Base-by-base conservation (phyloP, 2,113 vertebrate genomes). In the Hippolais icterina region DNA sequence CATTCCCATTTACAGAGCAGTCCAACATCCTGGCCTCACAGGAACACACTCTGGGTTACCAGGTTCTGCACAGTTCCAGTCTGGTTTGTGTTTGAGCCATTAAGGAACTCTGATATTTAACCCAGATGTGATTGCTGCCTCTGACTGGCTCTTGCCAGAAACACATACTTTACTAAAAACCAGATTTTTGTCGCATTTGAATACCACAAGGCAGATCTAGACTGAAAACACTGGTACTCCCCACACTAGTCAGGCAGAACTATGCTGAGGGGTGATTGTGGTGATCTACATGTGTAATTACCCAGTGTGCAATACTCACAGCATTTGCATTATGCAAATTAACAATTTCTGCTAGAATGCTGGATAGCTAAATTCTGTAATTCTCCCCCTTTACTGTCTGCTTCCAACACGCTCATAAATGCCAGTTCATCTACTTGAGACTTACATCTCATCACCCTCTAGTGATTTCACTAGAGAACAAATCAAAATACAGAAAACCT, bases 121-220 rank as follows among this genome's bases (percentile, higher is more conserved):
- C 78, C 82, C 93, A 95, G 91, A 91, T 95, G 93, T 59, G 82
- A 49, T 60, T 59, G 44, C 89, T 83, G 93, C 89, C 77, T 93
- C 64, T 66, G 90, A 84, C 71, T 27, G 41, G 66, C 49, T 87
- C 84, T 69, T 91, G 91, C 93, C 94, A 91, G 93, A 90, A 89
- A 74, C 81, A 79, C 77, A 71, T n/a, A 89, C 76, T 91, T 93
- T 29, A 78, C 54, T 94, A 66, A 85, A 92, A 83, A 61, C 61
- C 78, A 46, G 53, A 74, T 87, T 93, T 94, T 76, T 24, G 2
- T 25, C 56, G 78, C 57, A 84, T 86, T 90, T 88, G 68, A 83
- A 89, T 61, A 82, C 66, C 76, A 56, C 57, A 35, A 28, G 53
- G 61, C 78, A 52, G 49, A 77, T 37, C 60, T 35, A n/a, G 27